A percentile compares a stretch with the other conserved stretches of the same genome.
phyloP scores from a whole-genome alignment of 2,888 invertebrate genomes.

The Nymphalis polychloros region DNA sequence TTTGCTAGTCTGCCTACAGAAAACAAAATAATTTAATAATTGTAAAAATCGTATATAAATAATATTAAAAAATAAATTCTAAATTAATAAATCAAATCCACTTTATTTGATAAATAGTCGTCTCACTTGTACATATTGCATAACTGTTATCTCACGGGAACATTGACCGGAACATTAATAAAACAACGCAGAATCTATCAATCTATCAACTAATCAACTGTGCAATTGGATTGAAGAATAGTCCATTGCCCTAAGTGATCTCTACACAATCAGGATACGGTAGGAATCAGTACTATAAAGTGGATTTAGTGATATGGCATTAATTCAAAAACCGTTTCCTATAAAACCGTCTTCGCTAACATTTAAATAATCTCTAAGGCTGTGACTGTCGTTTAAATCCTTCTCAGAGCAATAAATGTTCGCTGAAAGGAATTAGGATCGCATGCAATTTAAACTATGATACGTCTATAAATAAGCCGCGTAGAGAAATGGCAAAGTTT shows the following conservation, averaged over 20 bases:
- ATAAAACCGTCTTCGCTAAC: conserved; percentile 27
- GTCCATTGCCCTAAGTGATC: conserved; percentile 39
- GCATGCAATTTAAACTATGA: conserved; percentile 18
- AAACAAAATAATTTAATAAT: no score
- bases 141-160: conserved; percentile 26
- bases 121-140: background rate
- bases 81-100: no score
- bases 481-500: conserved; percentile 2
- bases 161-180: conserved; percentile 32
- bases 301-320: conserved; percentile 31
- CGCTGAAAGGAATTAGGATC: conserved; percentile 21
- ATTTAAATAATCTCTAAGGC: conserved; percentile 34
- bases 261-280: conserved; percentile 22
- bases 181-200: conserved; percentile 39
- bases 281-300: conserved; percentile 29
- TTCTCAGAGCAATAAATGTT: conserved; percentile 26
- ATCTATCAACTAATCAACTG: conserved; percentile 42
- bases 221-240: conserved; percentile 41
- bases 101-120: no score
- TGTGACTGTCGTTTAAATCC: conserved; percentile 32
- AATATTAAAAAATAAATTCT: no score
- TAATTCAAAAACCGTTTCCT: conserved; percentile 32
- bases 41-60: no score
- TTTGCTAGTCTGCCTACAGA: no score
- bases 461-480: conserved; percentile 21